Percentiles rank a stretch among this genome's conserved stretches.
Conservation (phyloP, 1,140 invertebrate genomes). For the Thrips palmi region DNA sequence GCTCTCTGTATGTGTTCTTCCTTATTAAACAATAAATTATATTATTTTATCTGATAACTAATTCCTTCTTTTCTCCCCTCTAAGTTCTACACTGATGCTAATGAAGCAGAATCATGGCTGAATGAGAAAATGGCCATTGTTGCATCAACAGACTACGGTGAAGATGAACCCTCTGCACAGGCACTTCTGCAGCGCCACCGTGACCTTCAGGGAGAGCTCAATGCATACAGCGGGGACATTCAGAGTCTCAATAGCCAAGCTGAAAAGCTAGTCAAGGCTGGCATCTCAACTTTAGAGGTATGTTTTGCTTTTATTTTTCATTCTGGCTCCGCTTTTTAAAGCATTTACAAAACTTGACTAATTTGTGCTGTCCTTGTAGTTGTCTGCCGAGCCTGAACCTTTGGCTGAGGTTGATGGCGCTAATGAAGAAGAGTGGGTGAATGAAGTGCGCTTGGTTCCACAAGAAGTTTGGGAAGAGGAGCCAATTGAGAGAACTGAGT, state of each 20-base stretch:
- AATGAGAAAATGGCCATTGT: slow-evolving; percentile 81
- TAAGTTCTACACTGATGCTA: slow-evolving; percentile 88
- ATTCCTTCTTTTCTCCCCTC: slow-evolving; percentile 14
- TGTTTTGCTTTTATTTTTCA: slow-evolving; percentile 12
- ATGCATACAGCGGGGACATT: slow-evolving; percentile 79
- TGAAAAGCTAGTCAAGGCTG: slow-evolving; percentile 56
- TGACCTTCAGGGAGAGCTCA: slow-evolving; percentile 76
- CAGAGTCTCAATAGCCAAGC: slow-evolving; percentile 70
- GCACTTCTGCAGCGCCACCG: slow-evolving; percentile 70
- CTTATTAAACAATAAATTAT: slow-evolving; percentile 11
- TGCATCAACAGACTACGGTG: slow-evolving; percentile 70
- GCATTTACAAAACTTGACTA: background rate
- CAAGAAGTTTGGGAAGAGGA: slow-evolving; percentile 85
- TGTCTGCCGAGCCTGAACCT: slow-evolving; percentile 44
- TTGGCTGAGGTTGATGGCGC: slow-evolving; percentile 34
- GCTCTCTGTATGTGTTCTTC: slow-evolving; percentile 10
- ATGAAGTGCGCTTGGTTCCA: slow-evolving; percentile 60
- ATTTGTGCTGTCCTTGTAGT: slow-evolving; percentile 19
- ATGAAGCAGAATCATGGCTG: slow-evolving; percentile 95
- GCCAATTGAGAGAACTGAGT: slow-evolving; percentile 64
- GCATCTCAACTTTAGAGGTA: slow-evolving; percentile 55
- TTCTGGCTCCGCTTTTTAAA: background rate
- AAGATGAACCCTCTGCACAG: slow-evolving; percentile 75
- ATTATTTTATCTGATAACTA: slow-evolving; percentile 1
- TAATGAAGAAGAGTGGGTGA: slow-evolving; percentile 55